Percentiles rank a stretch among this genome's conserved stretches.
Evolutionary conservation across 2,888 invertebrate genomes (phyloP).

Genomic region (Standfussiana lucernea): DNA sequence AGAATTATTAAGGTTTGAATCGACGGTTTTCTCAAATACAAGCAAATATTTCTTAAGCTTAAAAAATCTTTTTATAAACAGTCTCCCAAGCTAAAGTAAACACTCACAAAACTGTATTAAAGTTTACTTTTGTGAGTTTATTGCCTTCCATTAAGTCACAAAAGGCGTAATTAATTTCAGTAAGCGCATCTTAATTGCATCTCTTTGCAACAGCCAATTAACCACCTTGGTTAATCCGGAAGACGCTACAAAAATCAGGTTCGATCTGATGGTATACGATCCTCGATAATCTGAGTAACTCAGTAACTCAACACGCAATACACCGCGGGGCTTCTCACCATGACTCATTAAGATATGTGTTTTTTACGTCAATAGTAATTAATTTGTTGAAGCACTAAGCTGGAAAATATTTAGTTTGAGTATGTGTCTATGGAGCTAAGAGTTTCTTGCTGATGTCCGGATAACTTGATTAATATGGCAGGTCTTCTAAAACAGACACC

Average conservation of each 20-base stretch:
- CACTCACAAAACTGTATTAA: neutral
- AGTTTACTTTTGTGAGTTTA: conserved; percentile 8
- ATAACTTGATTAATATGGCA: too few relatives aligned
- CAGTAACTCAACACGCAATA: conserved; percentile 65
- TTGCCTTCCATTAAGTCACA: conserved; percentile 11
- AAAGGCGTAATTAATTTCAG: conserved; percentile 12
- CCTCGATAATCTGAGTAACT: conserved; percentile 65
- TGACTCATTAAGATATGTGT: conserved; percentile 64
- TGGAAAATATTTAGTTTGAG: conserved; percentile 35
- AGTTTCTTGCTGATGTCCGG: neutral
- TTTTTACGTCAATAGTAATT: conserved; percentile 34
- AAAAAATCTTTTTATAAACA: neutral
- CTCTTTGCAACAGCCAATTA: conserved; percentile 22
- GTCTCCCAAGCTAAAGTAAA: neutral
- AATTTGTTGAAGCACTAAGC: conserved; percentile 23
- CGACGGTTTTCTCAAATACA: too few relatives aligned
- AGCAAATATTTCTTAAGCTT: too few relatives aligned
- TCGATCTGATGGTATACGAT: conserved; percentile 49
- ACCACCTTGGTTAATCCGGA: conserved; percentile 42
- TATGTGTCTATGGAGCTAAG: neutral
- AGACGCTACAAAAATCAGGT: conserved; percentile 55
- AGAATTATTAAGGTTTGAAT: too few relatives aligned
- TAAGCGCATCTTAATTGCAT: conserved; percentile 7
- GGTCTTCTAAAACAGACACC: neutral
- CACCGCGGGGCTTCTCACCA: conserved; percentile 67